These are phyloP conservation scores for Lanius collurio DNA, from an alignment of 2,113 vertebrate genomes.

Conservation along the genomic window DNA sequence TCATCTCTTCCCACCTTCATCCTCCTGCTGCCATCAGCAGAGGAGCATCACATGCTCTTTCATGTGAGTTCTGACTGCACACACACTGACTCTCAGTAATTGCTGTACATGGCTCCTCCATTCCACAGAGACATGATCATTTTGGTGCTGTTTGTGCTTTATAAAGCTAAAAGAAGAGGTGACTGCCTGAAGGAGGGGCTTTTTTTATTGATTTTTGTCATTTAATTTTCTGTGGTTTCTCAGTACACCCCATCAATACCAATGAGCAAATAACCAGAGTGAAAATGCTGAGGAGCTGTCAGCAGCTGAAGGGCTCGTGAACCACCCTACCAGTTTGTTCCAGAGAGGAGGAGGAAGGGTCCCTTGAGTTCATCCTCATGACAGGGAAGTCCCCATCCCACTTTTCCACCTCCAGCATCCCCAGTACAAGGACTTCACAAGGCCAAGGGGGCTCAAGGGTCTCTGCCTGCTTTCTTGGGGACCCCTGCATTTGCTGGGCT, in stretches of 20 bases:
- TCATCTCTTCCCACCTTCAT: conserved; percentile 7
- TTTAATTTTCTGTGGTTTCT: background rate
- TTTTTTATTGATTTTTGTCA: background rate
- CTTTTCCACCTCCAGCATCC: background rate
- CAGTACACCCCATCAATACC: background rate
- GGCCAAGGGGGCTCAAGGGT: background rate
- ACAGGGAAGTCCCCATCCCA: background rate
- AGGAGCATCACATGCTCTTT: background rate
- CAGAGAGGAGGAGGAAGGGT: background rate
- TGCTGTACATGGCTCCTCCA: background rate
- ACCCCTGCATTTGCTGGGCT: background rate
- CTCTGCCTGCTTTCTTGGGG: background rate
- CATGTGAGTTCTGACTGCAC: background rate
- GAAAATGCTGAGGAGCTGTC: background rate
- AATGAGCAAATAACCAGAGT: background rate
- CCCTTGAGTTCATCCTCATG: accelerated
- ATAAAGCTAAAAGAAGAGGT: background rate
- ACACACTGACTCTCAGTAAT: background rate
- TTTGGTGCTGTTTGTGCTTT: background rate
- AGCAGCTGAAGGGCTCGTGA: background rate
- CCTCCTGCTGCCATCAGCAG: background rate
- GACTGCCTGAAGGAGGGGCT: background rate
- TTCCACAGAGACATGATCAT: background rate
- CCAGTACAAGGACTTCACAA: background rate
- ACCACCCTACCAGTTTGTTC: accelerated